phyloP scores from a whole-genome alignment of 2,888 invertebrate species.

The Crepidodera aurea region DNA sequence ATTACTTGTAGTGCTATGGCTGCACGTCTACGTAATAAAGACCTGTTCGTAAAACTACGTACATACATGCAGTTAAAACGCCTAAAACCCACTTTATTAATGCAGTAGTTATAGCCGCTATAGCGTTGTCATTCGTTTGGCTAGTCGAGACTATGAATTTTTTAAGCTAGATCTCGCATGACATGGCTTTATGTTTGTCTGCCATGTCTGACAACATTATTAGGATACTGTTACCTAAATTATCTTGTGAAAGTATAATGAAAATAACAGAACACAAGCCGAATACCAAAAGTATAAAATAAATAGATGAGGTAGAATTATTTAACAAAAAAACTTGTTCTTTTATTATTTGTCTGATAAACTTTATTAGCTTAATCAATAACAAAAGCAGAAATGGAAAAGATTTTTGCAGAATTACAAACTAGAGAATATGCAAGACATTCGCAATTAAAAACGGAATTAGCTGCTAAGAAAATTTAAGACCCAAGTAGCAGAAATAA shows the following conservation, averaged over 20 bases:
- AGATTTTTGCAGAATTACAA: too few relatives aligned
- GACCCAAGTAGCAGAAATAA: too few relatives aligned
- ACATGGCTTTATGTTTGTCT: slow-evolving; percentile 17
- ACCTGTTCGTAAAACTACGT: slow-evolving; percentile 38
- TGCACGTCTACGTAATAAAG: slow-evolving; percentile 31
- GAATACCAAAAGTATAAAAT: too few relatives aligned
- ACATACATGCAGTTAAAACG: slow-evolving; percentile 38
- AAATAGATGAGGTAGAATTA: too few relatives aligned
- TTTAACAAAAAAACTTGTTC: too few relatives aligned
- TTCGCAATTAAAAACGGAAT: too few relatives aligned
- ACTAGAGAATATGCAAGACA: too few relatives aligned
- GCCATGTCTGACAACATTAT: not conserved
- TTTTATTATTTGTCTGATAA: too few relatives aligned
- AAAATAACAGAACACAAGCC: too few relatives aligned
- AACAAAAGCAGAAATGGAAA: too few relatives aligned
- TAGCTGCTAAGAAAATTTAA: too few relatives aligned
- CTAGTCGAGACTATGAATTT: slow-evolving; percentile 19
- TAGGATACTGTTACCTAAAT: not conserved
- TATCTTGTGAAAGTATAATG: not conserved
- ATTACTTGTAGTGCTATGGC: not conserved
- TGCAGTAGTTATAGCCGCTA: slow-evolving; percentile 24
- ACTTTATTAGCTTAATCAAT: too few relatives aligned
- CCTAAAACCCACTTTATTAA: slow-evolving; percentile 41
- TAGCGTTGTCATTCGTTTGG: slow-evolving; percentile 9
- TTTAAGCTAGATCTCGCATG: slow-evolving; percentile 13